phyloP scores from a whole-genome alignment of 2,888 invertebrate species.

The Ethmia dodecea region DNA sequence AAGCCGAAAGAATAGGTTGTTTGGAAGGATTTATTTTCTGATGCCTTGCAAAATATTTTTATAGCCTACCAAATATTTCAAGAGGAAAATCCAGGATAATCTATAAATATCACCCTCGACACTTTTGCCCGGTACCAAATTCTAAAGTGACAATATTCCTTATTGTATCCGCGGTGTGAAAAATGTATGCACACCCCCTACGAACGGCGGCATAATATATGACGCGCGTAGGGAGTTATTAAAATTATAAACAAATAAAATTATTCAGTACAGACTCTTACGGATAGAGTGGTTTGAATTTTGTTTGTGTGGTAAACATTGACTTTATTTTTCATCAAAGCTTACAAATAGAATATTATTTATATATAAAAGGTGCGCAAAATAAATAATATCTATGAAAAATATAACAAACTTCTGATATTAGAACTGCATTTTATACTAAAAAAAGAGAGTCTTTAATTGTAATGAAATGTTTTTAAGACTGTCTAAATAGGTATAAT shows the following conservation, averaged over 20 bases:
- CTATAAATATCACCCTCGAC: constrained; percentile 66
- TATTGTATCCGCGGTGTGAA: constrained; percentile 57
- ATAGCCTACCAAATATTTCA: constrained; percentile 54
- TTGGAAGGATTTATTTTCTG: too few species aligned
- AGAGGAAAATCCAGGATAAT: constrained; percentile 66
- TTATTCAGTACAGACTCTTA: constrained; percentile 58
- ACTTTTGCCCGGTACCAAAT: constrained; percentile 43
- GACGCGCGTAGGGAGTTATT: constrained; percentile 62
- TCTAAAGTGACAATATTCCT: constrained; percentile 71
- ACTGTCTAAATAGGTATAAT: too few species aligned
- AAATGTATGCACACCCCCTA: constrained; percentile 64
- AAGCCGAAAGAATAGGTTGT: too few species aligned
- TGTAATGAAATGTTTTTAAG: too few species aligned
- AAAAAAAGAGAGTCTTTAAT: too few species aligned
- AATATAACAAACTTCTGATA: too few species aligned
- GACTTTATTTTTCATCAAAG: too few species aligned
- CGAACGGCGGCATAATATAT: constrained; percentile 30
- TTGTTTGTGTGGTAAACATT: constrained; percentile 35
- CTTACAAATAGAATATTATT: too few species aligned
- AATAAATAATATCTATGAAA: too few species aligned
- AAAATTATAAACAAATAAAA: constrained; percentile 77
- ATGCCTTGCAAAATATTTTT: constrained; percentile 57
- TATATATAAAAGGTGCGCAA: too few species aligned
- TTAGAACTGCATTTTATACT: too few species aligned
- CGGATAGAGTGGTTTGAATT: constrained; percentile 45